Base-by-base conservation (phyloP, 2,888 invertebrate species). In the Caenorhabditis panamensis region DNA sequence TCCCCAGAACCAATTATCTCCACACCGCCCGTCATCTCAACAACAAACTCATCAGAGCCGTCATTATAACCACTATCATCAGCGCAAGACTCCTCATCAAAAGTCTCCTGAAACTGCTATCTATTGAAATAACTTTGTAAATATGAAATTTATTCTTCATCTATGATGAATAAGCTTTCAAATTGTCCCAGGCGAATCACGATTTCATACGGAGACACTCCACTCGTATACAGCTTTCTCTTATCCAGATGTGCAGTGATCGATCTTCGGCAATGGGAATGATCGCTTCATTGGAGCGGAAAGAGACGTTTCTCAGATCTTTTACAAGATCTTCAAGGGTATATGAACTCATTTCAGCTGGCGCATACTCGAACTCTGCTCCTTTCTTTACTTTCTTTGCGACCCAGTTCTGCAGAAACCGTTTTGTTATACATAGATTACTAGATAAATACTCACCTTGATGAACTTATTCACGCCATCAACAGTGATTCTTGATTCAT, bases 61-160 rank as follows among this genome's bases (percentile, higher is more conserved):
- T 41, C 61, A 61, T 16, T 36, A 61, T 8, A 41, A 61, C 8
- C 44, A 36, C 16, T 41, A 67, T 31, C 67, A 54, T 31, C 47
- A 61, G 9, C 69, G 69, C 8, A 51, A 53, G 18, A 16, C 56
- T 24, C 59, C 56, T 24, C 59, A 79, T 68, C 79, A 66, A 41
- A 47, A 81, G 13, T 81, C 76, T 16, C 80, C 75, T n/a, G 80
- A 81, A 67, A 81, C 80, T 61, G 71, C 80, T 28, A 81, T 81
- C 18, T 80, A 80, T 28, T 80, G 49, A 69, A 3, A 28, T 13
- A 8, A 36, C 0, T 54, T 28, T 31, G 54, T 54, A 26, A 24
- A 54, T 28, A 54, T 47, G n/a, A 18, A 18, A 18, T 47, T 18
- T n/a, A n/a, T n/a, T n/a, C n/a, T n/a, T n/a, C n/a, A n/a, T n/a